Evolutionary conservation across 2,113 vertebrate species (phyloP).

Genomic region (Accipiter virgatus): DNA sequence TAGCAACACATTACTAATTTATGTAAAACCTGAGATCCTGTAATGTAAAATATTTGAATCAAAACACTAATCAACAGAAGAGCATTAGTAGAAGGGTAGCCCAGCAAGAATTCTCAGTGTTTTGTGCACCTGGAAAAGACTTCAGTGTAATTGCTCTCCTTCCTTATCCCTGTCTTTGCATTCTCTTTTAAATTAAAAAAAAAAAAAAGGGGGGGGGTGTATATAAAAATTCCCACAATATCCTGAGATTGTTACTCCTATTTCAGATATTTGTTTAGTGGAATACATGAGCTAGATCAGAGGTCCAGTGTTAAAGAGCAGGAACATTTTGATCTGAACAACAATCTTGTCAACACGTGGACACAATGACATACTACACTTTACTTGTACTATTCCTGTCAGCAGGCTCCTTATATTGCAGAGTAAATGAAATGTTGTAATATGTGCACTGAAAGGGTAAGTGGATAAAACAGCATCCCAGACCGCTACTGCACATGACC

Average conservation of each 20-base stretch:
- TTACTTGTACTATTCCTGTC: background rate
- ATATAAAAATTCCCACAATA: background rate
- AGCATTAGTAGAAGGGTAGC: background rate
- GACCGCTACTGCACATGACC: background rate
- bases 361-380: background rate
- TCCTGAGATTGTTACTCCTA: background rate
- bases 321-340: background rate
- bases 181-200: background rate
- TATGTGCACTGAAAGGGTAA: background rate
- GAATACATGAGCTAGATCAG: background rate
- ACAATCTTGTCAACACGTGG: background rate
- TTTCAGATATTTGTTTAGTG: background rate
- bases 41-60: background rate
- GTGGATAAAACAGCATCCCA: background rate
- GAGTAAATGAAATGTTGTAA: background rate
- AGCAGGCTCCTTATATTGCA: background rate
- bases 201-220: background rate
- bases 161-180: background rate
- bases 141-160: background rate
- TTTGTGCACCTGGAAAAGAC: background rate
- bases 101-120: background rate
- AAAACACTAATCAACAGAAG: background rate
- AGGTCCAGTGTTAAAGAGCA: background rate
- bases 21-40: background rate
- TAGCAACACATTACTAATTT: background rate